A percentile compares a stretch with the other conserved stretches of the same genome.
These are phyloP conservation scores for Catharus bicknelli DNA, from an alignment of 2,113 vertebrate genomes.

Conservation along the genomic window DNA sequence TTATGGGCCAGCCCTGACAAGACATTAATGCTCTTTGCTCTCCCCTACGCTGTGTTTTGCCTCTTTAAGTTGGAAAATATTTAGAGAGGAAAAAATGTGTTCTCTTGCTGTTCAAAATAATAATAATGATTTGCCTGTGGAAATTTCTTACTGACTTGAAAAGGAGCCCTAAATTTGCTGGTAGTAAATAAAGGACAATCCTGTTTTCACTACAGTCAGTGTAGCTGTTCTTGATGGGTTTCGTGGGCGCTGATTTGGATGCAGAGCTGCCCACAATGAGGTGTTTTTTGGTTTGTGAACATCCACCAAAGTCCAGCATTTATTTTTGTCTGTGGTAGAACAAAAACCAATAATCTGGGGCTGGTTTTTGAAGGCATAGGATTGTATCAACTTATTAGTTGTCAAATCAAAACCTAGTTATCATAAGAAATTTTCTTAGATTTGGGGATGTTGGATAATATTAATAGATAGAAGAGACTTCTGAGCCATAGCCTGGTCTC, in stretches of 20 bases:
- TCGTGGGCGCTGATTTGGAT: background rate
- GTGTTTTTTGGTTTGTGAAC: background rate
- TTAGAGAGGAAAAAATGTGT: background rate
- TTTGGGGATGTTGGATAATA: background rate
- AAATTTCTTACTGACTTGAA: conserved; percentile 18
- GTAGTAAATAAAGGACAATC: conserved; percentile 1
- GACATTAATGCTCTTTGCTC: background rate
- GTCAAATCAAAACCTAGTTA: background rate
- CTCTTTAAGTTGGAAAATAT: conserved; percentile 13
- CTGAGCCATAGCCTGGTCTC: background rate
- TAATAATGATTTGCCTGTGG: conserved; percentile 22
- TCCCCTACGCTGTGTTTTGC: background rate
- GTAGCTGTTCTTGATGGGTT: background rate
- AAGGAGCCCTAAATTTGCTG: conserved; percentile 36
- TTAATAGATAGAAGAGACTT: background rate
- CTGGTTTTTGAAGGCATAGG: rapidly evolving
- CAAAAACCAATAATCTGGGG: background rate
- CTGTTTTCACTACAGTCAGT: background rate
- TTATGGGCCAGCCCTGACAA: background rate
- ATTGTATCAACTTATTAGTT: background rate
- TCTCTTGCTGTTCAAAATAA: conserved; percentile 23
- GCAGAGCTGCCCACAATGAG: background rate
- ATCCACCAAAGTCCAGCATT: background rate
- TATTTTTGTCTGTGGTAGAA: background rate
- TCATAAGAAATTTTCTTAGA: background rate